These are phyloP conservation scores for Scaptodrosophila lebanonensis DNA, from an alignment of 1,140 invertebrate genomes.

Conservation along the genomic window DNA sequence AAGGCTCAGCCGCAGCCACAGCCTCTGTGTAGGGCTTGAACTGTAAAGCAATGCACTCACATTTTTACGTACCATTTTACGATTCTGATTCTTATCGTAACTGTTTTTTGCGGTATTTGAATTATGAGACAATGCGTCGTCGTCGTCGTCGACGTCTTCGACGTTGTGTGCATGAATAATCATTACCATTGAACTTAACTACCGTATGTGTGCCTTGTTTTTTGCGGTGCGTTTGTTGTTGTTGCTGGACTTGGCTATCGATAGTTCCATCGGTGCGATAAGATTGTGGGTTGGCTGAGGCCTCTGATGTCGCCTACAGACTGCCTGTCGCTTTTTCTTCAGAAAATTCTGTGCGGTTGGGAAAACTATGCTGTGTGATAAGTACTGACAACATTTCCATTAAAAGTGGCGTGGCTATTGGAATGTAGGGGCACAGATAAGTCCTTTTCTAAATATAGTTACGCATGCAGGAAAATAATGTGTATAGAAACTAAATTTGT, in stretches of 20 bases:
- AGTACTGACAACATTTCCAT: no score
- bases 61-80: slow-evolving; percentile 71
- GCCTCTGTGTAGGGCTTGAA: no score
- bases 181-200: slow-evolving; percentile 41
- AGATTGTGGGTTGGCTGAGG: slow-evolving; percentile 37
- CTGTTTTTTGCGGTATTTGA: slow-evolving; percentile 59
- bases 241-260: slow-evolving; percentile 43
- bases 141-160: no score
- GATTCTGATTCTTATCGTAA: slow-evolving; percentile 64
- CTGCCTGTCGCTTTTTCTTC: slow-evolving; percentile 53
- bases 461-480: no score
- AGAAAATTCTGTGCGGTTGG: slow-evolving; percentile 37
- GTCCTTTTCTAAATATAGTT: no score
- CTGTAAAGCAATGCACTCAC: slow-evolving; percentile 1
- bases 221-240: slow-evolving; percentile 62
- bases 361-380: no score
- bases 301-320: slow-evolving; percentile 19
- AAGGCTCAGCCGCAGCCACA: no score
- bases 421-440: no score
- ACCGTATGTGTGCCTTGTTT: slow-evolving; percentile 15
- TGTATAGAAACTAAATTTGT: no score
- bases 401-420: no score
- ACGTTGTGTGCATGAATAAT: slow-evolving; percentile 52
- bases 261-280: slow-evolving; percentile 46
- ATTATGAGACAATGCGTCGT: slow-evolving; percentile 53